Percentiles rank a stretch among this genome's conserved stretches.
phyloP scores from a whole-genome alignment of 2,797 vertebrate species.

The Galaxias olidus region DNA sequence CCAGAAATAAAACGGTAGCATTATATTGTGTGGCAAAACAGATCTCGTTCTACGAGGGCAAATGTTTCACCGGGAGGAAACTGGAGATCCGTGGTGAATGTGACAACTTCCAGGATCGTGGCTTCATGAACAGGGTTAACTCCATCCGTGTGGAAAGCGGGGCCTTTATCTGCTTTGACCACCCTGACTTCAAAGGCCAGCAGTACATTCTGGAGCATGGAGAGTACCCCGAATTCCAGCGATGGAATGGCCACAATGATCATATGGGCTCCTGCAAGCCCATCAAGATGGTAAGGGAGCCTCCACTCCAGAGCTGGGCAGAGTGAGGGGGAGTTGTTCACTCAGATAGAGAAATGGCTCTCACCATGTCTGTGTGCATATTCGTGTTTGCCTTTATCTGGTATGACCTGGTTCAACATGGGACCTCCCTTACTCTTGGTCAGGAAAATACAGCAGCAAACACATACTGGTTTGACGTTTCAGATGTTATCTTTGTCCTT shows the following conservation, averaged over 20 bases:
- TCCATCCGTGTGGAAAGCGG: constrained; percentile 87
- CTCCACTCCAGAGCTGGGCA: neutral
- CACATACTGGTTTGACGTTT: constrained; percentile 16
- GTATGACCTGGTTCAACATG: no score
- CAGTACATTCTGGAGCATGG: constrained; percentile 90
- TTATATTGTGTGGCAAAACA: no score
- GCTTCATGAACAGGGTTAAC: constrained; percentile 90
- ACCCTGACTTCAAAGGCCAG: constrained; percentile 89
- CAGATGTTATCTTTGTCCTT: constrained; percentile 42
- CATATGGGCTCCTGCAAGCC: constrained; percentile 91
- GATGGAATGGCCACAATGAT: constrained; percentile 88
- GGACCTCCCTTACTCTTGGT: neutral
- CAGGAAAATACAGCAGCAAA: no score
- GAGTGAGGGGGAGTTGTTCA: neutral
- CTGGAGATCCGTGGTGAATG: constrained; percentile 87
- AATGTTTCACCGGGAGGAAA: constrained; percentile 86
- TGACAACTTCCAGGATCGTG: constrained; percentile 89
- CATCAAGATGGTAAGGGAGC: constrained; percentile 79
- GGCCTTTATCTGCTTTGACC: constrained; percentile 89
- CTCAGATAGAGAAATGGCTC: no score
- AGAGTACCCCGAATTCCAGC: constrained; percentile 87
- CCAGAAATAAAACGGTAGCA: no score
- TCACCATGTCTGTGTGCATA: neutral
- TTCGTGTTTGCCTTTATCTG: neutral
- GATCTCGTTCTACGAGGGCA: constrained; percentile 90